Evolutionary conservation across 2,113 vertebrate species (phyloP).

Genomic region (Pogona vitticeps): DNA sequence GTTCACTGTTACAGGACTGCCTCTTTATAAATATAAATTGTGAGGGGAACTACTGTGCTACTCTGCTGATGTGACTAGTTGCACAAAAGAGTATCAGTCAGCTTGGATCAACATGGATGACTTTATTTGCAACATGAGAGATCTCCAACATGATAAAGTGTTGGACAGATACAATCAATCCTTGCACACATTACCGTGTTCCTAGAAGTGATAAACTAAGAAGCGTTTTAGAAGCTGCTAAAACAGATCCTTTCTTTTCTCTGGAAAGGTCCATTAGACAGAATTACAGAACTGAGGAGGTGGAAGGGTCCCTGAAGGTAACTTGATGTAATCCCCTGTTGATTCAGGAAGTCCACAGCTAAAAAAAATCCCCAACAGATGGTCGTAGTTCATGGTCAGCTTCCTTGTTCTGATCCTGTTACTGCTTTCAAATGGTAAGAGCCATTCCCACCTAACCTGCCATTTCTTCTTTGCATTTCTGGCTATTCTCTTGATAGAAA

Average conservation of each 20-base stretch:
- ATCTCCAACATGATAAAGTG: not conserved
- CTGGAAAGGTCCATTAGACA: not conserved
- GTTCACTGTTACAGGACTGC: no score
- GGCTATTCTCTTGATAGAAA: conserved; percentile 30
- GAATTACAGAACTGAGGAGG: no score
- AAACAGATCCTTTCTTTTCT: not conserved
- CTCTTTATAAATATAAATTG: no score
- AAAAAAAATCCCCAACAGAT: not conserved
- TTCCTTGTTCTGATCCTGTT: not conserved
- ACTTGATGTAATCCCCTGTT: no score
- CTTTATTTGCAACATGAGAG: not conserved
- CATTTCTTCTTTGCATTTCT: conserved; percentile 18
- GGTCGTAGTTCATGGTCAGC: conserved; percentile 4
- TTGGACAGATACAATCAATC: not conserved
- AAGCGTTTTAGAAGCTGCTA: no score
- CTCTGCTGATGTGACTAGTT: no score
- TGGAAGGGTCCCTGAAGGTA: no score
- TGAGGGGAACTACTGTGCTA: no score
- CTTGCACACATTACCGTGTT: not conserved
- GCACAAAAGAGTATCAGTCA: no score
- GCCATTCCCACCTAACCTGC: not conserved
- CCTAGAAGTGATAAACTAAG: not conserved
- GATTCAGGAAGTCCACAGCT: no score
- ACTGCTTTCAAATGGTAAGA: conserved; percentile 1
- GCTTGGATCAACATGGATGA: not conserved